Conservation (phyloP, 2,113 vertebrate genomes). For the Labeo rohita region DNA sequence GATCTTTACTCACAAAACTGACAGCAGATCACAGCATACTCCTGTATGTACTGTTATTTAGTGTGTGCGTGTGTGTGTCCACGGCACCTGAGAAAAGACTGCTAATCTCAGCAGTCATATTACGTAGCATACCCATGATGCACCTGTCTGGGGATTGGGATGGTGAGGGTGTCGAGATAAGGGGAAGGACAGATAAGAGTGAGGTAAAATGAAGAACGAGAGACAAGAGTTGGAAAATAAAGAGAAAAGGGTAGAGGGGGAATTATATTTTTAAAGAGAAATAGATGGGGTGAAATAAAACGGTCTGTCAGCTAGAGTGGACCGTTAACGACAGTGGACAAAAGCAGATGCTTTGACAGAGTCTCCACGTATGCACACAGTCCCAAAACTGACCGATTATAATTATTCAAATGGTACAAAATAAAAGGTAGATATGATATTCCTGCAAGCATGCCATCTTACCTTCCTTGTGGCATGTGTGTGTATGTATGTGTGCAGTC, state of each 20-base stretch:
- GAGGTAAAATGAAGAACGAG: constrained; percentile 43
- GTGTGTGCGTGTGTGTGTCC: constrained; percentile 18
- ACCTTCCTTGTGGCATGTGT: not conserved
- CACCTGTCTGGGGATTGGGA: constrained; percentile 35
- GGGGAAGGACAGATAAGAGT: constrained; percentile 24
- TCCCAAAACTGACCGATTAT: not conserved
- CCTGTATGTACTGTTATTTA: not conserved
- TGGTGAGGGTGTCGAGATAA: constrained; percentile 58
- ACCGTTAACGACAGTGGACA: constrained; percentile 37
- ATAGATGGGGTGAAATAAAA: constrained; percentile 13
- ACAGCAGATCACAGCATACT: not conserved
- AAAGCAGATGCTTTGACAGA: constrained; percentile 40
- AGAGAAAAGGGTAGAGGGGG: not conserved
- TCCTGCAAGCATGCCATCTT: not conserved
- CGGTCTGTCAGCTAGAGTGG: constrained; percentile 14
- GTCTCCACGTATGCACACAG: not conserved
- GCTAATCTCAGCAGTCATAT: constrained; percentile 61
- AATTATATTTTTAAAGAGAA: not conserved
- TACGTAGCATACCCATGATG: constrained; percentile 58
- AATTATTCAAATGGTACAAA: constrained; percentile 20
- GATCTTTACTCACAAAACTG: not conserved
- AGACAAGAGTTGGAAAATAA: not conserved
- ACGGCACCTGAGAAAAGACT: constrained; percentile 8
- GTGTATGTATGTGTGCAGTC: constrained; percentile 34
- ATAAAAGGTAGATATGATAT: constrained; percentile 4